Conservation (phyloP, 2,797 vertebrate species). For the Malacoraja senta region DNA sequence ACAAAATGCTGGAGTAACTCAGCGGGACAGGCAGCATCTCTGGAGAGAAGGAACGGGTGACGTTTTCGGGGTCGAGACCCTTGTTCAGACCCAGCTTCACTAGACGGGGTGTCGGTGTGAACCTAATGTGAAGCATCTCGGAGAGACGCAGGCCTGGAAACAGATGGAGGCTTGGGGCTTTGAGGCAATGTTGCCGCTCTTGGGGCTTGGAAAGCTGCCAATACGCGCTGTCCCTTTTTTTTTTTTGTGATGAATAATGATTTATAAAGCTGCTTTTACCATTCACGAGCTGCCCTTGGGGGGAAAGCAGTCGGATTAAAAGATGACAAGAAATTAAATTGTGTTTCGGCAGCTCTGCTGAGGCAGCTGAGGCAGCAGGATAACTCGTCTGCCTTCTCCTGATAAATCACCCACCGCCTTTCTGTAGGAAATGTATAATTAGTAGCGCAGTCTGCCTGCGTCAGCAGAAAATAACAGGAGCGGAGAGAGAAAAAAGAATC, state of each 20-base stretch:
- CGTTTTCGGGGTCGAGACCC: too few relatives aligned
- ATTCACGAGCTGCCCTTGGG: slow-evolving; percentile 38
- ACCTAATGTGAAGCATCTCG: neutral
- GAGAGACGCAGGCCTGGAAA: neutral
- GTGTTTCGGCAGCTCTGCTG: slow-evolving; percentile 45
- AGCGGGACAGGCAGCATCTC: neutral
- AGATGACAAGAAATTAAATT: slow-evolving; percentile 48
- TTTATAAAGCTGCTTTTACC: slow-evolving; percentile 41
- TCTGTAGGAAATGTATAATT: slow-evolving; percentile 45
- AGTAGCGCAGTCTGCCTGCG: slow-evolving; percentile 43
- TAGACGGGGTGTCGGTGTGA: neutral
- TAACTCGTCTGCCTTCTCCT: slow-evolving; percentile 42
- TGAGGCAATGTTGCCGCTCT: neutral
- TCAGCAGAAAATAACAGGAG: slow-evolving; percentile 44
- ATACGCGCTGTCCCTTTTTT: slow-evolving; percentile 38
- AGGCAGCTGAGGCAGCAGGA: slow-evolving; percentile 44
- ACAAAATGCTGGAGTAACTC: too few relatives aligned
- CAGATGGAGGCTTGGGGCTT: neutral
- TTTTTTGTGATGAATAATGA: slow-evolving; percentile 11
- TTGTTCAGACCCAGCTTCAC: neutral
- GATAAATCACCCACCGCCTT: slow-evolving; percentile 42
- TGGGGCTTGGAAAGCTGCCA: accelerated
- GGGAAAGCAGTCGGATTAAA: slow-evolving; percentile 42
- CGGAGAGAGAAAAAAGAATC: neutral
- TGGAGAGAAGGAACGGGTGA: neutral